These are phyloP conservation scores for Gallinago media DNA, from an alignment of 2,113 vertebrate genomes.

Conservation along the genomic window DNA sequence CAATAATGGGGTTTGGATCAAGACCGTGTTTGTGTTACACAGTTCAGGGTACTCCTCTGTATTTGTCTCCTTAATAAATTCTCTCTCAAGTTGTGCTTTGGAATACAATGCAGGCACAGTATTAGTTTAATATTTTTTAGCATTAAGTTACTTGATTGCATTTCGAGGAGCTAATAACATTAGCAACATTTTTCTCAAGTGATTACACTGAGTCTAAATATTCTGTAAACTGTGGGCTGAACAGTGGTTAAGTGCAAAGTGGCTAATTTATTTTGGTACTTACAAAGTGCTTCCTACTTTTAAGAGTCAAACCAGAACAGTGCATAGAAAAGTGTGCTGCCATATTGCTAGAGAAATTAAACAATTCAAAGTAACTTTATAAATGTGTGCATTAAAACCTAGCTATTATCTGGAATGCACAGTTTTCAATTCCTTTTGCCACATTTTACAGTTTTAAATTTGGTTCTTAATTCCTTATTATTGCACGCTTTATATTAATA, in stretches of 20 bases:
- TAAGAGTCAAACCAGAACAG: neutral
- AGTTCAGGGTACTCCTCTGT: neutral
- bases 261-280: conserved; percentile 34
- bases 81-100: neutral
- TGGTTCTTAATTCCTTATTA: neutral
- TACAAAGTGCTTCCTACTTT: neutral
- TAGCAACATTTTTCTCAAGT: neutral
- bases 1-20: neutral
- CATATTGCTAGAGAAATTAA: neutral
- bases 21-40: neutral
- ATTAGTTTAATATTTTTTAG: neutral
- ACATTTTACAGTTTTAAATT: neutral
- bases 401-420: neutral
- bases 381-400: neutral
- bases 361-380: neutral
- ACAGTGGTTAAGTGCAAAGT: conserved; percentile 2
- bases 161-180: neutral
- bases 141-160: neutral
- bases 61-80: neutral
- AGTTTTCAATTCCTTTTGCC: neutral
- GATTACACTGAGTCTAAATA: conserved; percentile 10
- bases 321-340: neutral
- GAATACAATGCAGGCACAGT: neutral
- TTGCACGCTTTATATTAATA: neutral
- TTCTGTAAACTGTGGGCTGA: conserved; percentile 35